Base-by-base conservation (phyloP, 2,113 vertebrate genomes). In the Syngnathus typhle region DNA sequence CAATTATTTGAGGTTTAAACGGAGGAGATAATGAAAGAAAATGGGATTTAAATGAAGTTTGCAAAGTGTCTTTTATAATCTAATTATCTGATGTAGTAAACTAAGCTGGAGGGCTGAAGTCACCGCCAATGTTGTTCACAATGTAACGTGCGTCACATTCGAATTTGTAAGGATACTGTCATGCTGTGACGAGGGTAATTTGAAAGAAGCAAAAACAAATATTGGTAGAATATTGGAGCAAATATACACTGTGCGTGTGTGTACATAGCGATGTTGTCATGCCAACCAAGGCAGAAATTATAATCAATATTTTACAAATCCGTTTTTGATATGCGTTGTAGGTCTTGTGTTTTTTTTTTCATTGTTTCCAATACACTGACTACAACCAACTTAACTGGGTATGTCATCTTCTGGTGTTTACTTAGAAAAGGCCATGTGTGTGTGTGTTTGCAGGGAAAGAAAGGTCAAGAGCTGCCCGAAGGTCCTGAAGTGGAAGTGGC, bases 401-500 rank as follows among this genome's bases (percentile, higher is more conserved):
- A 16, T 18, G 27, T 27, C 13, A 62, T 69, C 58, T 71, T 18
- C 47, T 9, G 37, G 47, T 64, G 60, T 64, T 67, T 49, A 21
- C 1, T 47, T 37, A 71, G 13, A 10, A 39, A 49, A 79, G 23
- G 60, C 65, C 38, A 60, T 47, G 19, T 16, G 39, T 60, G 37
- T 27, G 11, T 72, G 38, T 69, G 36, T 65, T 6, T 74, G 5
- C 75, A 98, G 97, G 87, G 69, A 21, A 96, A 99, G 84, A 96
- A 97, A 71, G 94, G 94, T 39, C 93, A 96, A 72, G 93, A 94
- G 46, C 39, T 85, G 0, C 90, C 92, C 68, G 92, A 91, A 68
- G 92, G 92, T 37, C 93, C 93, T 0, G 93, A 95, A 69, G 92
- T 90, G 72, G 95, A 98, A 87, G 84, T 90, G 0, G 88, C 84